A percentile compares a stretch with the other conserved stretches of the same genome.
Evolutionary conservation across 2,797 vertebrate species (phyloP).

Genomic region (Tamandua tetradactyla): DNA sequence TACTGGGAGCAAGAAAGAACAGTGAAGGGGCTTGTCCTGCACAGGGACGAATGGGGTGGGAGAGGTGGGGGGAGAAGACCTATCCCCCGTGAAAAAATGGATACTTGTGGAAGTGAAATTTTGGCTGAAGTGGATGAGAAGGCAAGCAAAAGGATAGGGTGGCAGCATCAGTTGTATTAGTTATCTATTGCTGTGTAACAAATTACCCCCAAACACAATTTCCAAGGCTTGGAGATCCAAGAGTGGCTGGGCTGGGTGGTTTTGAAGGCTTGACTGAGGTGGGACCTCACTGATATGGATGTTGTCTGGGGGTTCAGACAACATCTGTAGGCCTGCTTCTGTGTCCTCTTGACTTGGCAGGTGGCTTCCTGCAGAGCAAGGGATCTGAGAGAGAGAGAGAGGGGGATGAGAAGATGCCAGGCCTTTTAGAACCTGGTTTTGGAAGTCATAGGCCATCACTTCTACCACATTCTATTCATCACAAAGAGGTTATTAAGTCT

Average conservation of each 20-base stretch:
- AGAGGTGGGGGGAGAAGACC: background rate
- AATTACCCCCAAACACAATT: background rate
- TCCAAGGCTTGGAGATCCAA: background rate
- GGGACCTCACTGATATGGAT: accelerated
- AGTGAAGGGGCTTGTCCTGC: background rate
- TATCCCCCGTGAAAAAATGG: too few relatives aligned
- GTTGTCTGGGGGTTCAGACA: background rate
- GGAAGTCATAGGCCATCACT: background rate
- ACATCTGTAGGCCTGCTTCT: background rate
- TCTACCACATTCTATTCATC: background rate
- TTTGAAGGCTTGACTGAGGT: background rate
- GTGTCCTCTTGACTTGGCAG: background rate
- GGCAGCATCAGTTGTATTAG: background rate
- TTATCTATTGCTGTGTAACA: background rate
- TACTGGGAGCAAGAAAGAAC: too few relatives aligned
- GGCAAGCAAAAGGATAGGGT: background rate
- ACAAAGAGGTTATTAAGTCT: background rate
- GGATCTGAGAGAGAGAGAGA: too few relatives aligned
- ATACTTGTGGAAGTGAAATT: background rate
- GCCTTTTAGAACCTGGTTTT: background rate
- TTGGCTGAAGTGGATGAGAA: background rate
- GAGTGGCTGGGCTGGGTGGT: background rate
- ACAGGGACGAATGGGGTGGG: background rate
- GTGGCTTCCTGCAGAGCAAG: background rate
- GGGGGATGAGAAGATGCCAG: too few relatives aligned